Conservation (phyloP, 92 coral and sea anemone genomes). For the Palythoa grandis region DNA sequence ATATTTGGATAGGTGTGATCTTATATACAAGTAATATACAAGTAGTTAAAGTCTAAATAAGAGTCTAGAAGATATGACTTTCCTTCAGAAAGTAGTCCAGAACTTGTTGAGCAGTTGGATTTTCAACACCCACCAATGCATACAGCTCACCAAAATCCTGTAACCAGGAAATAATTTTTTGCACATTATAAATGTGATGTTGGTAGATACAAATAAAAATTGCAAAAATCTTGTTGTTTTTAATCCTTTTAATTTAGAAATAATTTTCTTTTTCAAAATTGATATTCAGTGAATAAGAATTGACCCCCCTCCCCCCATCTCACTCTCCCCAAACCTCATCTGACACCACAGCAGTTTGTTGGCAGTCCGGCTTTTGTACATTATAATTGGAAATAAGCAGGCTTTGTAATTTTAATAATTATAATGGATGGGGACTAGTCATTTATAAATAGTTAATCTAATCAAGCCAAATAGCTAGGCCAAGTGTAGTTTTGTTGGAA, state of each 20-base stretch:
- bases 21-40: no score
- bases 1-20: no score
- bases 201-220: neutral
- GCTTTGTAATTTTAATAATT: constrained; percentile 1
- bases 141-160: constrained; percentile 47
- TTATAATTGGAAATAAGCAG: constrained; percentile 3
- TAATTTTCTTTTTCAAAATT: no score
- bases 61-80: neutral
- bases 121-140: constrained; percentile 28
- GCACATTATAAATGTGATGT: neutral
- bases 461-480: no score
- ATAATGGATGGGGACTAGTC: no score
- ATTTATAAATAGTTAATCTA: no score
- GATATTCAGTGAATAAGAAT: neutral
- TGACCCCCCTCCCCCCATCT: neutral
- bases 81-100: constrained; percentile 43
- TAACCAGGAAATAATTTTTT: neutral
- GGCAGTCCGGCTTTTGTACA: neutral
- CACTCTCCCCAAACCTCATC: neutral
- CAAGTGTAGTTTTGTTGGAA: no score
- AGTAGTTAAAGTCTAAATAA: neutral
- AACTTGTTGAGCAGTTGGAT: constrained; percentile 39
- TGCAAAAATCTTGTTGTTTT: neutral
- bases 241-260: no score
- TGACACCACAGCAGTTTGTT: constrained; percentile 2